These are phyloP conservation scores for Spodoptera litura DNA, from an alignment of 1,140 invertebrate genomes.

Conservation along the genomic window DNA sequence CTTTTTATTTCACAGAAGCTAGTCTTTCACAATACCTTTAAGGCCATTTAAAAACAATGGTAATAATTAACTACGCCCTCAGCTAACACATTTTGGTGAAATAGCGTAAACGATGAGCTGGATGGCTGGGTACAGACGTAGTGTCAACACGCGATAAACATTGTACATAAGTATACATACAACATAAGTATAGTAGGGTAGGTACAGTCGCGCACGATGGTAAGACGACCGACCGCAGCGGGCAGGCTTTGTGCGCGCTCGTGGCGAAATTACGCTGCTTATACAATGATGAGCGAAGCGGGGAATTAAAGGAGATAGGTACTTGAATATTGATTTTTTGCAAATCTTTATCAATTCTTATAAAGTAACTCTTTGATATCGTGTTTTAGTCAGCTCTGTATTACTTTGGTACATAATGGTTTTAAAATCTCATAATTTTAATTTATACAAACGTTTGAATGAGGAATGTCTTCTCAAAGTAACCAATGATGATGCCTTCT, in stretches of 20 bases:
- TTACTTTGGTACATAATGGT: no score
- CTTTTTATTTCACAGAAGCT: no score
- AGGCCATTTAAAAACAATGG: not conserved
- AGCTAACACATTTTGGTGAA: not conserved
- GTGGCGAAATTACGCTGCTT: constrained; percentile 63
- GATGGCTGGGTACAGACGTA: constrained; percentile 6
- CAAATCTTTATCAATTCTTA: no score
- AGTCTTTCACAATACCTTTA: no score
- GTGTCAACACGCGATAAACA: constrained; percentile 49
- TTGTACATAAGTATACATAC: constrained; percentile 44
- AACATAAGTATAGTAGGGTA: constrained; percentile 55
- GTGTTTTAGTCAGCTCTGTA: no score
- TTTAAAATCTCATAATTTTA: no score
- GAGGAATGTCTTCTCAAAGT: no score
- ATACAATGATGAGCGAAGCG: constrained; percentile 51
- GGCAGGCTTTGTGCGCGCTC: constrained; percentile 81
- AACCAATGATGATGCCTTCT: no score
- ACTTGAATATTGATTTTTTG: not conserved
- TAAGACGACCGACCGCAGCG: constrained; percentile 82
- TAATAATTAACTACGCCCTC: not conserved
- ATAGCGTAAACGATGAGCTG: not conserved
- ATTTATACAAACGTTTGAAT: no score
- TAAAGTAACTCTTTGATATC: no score
- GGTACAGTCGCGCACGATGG: constrained; percentile 69
- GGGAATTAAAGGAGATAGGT: not conserved